Conservation (phyloP, 2,888 invertebrate genomes). For the Leptinotarsa juncta region DNA sequence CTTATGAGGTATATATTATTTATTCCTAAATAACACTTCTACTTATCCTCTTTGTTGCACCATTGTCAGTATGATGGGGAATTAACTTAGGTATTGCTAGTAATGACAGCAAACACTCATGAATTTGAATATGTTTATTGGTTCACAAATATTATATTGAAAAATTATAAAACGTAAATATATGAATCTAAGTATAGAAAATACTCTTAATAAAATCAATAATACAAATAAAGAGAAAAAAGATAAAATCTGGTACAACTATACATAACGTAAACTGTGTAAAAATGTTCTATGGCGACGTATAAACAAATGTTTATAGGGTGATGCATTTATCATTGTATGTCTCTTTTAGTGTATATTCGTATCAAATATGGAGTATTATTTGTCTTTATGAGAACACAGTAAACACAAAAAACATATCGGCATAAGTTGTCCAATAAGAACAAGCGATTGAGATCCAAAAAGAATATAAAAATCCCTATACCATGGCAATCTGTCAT, state of each 20-base stretch:
- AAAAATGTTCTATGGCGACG: constrained; percentile 61
- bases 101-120: background rate
- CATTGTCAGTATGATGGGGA: too few relatives aligned
- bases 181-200: constrained; percentile 63
- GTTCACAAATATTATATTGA: constrained; percentile 61
- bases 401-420: constrained; percentile 46
- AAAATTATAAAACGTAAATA: constrained; percentile 66
- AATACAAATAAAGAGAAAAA: constrained; percentile 63
- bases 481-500: constrained; percentile 63
- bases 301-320: constrained; percentile 41
- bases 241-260: constrained; percentile 66
- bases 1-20: too few relatives aligned
- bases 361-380: constrained; percentile 46
- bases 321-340: constrained; percentile 27
- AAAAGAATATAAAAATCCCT: constrained; percentile 59
- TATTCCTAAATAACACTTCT: too few relatives aligned
- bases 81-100: too few relatives aligned
- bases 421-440: constrained; percentile 54
- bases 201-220: constrained; percentile 64
- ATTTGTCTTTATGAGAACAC: constrained; percentile 52
- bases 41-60: too few relatives aligned
- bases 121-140: constrained; percentile 42
- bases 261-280: constrained; percentile 61
- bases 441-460: constrained; percentile 61
- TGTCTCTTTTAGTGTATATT: constrained; percentile 48